phyloP scores from a whole-genome alignment of 2,888 invertebrate genomes.

The Acanthosoma haemorrhoidale region DNA sequence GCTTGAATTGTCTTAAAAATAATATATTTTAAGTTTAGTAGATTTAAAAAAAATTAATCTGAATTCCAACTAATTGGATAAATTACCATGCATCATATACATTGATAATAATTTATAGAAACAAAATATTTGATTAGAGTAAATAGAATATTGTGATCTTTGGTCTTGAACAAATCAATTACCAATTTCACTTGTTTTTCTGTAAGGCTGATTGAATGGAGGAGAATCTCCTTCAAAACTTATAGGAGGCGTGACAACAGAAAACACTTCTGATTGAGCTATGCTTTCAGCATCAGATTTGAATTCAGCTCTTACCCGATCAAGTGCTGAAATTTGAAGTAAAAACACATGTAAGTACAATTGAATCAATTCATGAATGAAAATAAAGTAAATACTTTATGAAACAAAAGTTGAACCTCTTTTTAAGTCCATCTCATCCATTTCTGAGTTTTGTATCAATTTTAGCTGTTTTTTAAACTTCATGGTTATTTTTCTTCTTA shows the following conservation, averaged over 20 bases:
- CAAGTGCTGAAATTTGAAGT: conserved; percentile 54
- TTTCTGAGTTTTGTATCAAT: conserved; percentile 75
- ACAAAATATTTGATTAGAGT: neutral
- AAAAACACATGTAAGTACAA: neutral
- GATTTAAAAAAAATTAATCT: neutral
- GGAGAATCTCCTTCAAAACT: neutral
- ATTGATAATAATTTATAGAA: neutral
- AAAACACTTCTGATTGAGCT: conserved; percentile 36
- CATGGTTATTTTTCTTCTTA: conserved; percentile 72
- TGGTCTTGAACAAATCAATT: too few species aligned
- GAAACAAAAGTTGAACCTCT: conserved; percentile 61
- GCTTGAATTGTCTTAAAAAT: too few species aligned
- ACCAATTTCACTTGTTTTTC: conserved; percentile 39
- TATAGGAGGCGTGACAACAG: conserved; percentile 23
- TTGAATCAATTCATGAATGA: neutral
- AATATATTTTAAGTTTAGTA: neutral
- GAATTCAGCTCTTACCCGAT: conserved; percentile 60
- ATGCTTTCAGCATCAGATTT: conserved; percentile 53
- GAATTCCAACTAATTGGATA: neutral
- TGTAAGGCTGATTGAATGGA: conserved; percentile 22
- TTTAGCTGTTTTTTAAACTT: conserved; percentile 76
- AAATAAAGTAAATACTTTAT: too few species aligned
- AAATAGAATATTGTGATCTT: too few species aligned
- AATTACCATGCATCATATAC: neutral
- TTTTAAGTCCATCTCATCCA: conserved; percentile 75